Conservation (phyloP, 2,888 invertebrate species). For the Hybos culiciformis region DNA sequence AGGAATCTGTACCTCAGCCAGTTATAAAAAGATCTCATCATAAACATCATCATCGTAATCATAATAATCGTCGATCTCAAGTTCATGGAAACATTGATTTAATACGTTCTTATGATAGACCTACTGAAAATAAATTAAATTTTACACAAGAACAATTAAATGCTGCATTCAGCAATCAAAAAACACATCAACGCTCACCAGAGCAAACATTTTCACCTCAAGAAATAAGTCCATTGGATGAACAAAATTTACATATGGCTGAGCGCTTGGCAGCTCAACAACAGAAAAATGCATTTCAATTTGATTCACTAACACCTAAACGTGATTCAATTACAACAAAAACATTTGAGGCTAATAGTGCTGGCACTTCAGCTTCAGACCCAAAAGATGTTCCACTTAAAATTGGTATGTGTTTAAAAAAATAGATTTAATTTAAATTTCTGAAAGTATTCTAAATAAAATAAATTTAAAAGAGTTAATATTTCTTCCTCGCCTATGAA, state of each 20-base stretch:
- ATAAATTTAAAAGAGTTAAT: neutral
- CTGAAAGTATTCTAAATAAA: neutral
- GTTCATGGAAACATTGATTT: slow-evolving; percentile 16
- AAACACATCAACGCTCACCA: too few relatives aligned
- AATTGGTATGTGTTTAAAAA: slow-evolving; percentile 13
- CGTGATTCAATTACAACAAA: slow-evolving; percentile 17
- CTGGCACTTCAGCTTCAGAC: slow-evolving; percentile 14
- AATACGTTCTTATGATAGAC: slow-evolving; percentile 17
- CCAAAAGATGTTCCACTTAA: slow-evolving; percentile 17
- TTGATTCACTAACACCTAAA: slow-evolving; percentile 36
- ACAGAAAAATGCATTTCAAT: slow-evolving; percentile 34
- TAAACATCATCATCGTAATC: slow-evolving; percentile 26
- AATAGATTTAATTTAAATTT: neutral
- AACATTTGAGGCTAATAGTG: slow-evolving; percentile 9
- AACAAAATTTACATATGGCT: slow-evolving; percentile 27
- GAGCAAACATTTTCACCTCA: slow-evolving; percentile 18
- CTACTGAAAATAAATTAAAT: slow-evolving; percentile 18
- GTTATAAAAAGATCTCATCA: slow-evolving; percentile 21
- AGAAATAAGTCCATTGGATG: slow-evolving; percentile 12
- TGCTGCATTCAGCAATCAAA: slow-evolving; percentile 19
- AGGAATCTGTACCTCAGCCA: slow-evolving; percentile 7
- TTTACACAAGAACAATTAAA: slow-evolving; percentile 20
- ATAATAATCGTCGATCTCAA: slow-evolving; percentile 20
- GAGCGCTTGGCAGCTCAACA: slow-evolving; percentile 32
- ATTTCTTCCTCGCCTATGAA: too few relatives aligned